Evolutionary conservation across 2,888 invertebrate genomes (phyloP), one percentile per base, ranked within the genome.

Genomic region (Habroteleia sp.): DNA sequence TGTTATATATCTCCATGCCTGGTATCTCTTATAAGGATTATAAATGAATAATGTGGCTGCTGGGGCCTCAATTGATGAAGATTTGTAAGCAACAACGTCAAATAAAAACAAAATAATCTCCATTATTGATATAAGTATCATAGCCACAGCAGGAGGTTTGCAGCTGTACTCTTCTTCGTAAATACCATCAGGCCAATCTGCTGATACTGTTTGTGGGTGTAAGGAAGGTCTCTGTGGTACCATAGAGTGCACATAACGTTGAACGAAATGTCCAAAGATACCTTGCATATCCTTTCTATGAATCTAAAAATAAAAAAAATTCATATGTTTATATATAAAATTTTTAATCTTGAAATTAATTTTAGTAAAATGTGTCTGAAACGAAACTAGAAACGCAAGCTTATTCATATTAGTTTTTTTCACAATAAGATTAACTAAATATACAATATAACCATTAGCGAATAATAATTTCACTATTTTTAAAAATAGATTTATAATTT

Each of bases 111-210:
- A 91, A 14, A 93, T 90, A 78, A 97, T 96, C 91, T 98, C 97
- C 79, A 97, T 90, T 66, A 97, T 83, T 2, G 96, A 97, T 82
- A 98, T 94, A 72, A 96, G 89, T 75, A 97, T 92, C 95, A 99
- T 97, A 84, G 97, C 96, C 54, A 99, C 85, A 0, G 96, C 94
- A 0, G 98, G 99, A 7, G 98, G 99, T 87, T 93, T 94, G 85
- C 99, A 97, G 73, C 93, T 94, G 90, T 98, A 99, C 86, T 97
- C 94, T 81, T 96, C 94, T 84, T 97, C 94, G 89, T 97, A 97
- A 3, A 93, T 93, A 1, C 94, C 94, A 90, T 94, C 94, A 5
- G 87, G 84, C 48, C 77, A 89, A 72, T 90, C 90, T 60, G 87
- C 83, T 2, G 87, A 85, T 13, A 80, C 84, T 77, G 88, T 90